Base-by-base conservation (phyloP, 2,888 invertebrate species). In the Oligia latruncula region DNA sequence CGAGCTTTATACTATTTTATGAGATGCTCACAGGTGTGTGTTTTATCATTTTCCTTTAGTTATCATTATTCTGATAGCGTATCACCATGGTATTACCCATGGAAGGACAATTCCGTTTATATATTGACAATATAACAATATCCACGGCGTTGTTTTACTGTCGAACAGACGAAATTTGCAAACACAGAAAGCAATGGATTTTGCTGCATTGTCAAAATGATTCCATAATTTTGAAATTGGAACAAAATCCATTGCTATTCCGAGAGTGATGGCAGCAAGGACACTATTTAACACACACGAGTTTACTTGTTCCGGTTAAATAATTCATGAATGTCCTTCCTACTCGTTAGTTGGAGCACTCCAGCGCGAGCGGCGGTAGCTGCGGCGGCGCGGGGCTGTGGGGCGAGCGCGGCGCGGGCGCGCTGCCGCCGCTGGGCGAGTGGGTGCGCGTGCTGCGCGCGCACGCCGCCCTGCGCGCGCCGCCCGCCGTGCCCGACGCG, bases 1-100 rank as follows among this genome's bases (percentile, higher is more conserved):
- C 97, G 98, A 71, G 98, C 98, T 0, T 96, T 99, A 3, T 99
- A 99, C 94, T 99, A 99, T 95, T 99, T 99, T 93, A 99, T 99
- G 99, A 97, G 99, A 71, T 99, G 99, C 94, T 98, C 99, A 0
- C 99, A 98, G 97, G 97, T 98, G 83, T 17, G 67, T 76, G 15
- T 15, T 40, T 55, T n/a, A 62, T 23, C 1, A 74, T 64, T 29
- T 49, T 49, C 0, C 15, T 23, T 23, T 17, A 70, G 15, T 15
- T 52, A 52, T 13, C 20, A 35, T 52, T 29, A 70, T 29, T 68
- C 20, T 20, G 6, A 70, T 29, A 49, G 49, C 29, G 20, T 70
- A 52, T 23, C 6, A 6, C 49, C 29, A 4, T 52, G 29, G 11
- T 46, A 29, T 29, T 29, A 29, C 49, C 20, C 13, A 35, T 52